Percentiles rank a stretch among this genome's conserved stretches.
phyloP scores from a whole-genome alignment of 2,888 invertebrate genomes.

The Theristus sp. region DNA sequence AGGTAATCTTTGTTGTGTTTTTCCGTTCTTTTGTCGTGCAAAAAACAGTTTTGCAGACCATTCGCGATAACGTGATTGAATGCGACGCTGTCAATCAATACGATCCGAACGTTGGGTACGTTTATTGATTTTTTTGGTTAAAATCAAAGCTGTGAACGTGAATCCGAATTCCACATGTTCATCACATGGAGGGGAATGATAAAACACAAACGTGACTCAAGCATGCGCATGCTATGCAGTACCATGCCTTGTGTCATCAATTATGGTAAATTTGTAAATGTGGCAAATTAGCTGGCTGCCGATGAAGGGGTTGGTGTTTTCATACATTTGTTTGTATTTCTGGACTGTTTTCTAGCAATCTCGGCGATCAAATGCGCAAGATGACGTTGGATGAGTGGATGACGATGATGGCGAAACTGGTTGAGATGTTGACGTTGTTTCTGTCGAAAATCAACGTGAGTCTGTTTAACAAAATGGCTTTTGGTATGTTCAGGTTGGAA shows the following conservation, averaged over 20 bases:
- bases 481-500: no score
- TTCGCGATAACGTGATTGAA: constrained; percentile 3
- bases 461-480: no score
- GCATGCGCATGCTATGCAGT: no score
- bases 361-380: constrained; percentile 44
- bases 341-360: constrained; percentile 37
- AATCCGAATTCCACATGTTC: no score
- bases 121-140: no score
- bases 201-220: no score
- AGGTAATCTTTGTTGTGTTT: no score
- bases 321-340: constrained; percentile 29
- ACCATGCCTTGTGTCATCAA: neutral
- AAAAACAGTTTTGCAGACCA: constrained; percentile 1
- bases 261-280: neutral
- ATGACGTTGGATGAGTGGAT: constrained; percentile 52
- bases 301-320: no score
- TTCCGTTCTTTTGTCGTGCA: no score
- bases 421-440: constrained; percentile 46
- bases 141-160: no score
- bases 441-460: neutral
- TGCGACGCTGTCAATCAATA: neutral
- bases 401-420: constrained; percentile 46
- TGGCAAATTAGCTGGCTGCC: neutral
- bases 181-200: no score
- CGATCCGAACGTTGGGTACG: neutral